Evolutionary conservation across 2,888 invertebrate genomes (phyloP).

Genomic region (Andricus quercusramuli): DNA sequence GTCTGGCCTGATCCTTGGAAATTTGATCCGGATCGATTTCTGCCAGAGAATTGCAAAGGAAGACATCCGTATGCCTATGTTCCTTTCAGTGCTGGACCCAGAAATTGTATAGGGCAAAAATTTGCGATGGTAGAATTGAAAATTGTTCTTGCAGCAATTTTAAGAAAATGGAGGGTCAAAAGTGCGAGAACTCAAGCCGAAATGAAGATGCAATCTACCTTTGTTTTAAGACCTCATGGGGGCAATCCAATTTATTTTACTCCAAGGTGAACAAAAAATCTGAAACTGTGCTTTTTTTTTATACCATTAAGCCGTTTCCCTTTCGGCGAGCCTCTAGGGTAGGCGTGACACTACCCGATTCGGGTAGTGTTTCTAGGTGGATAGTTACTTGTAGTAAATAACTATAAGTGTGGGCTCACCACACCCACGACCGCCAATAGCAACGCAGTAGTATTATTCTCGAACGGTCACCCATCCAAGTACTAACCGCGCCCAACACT

Average conservation of each 20-base stretch:
- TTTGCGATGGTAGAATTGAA: constrained; percentile 65
- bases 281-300: too few species aligned
- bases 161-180: constrained; percentile 65
- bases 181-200: constrained; percentile 59
- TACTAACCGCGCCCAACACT: too few species aligned
- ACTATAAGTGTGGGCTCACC: too few species aligned
- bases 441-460: too few species aligned
- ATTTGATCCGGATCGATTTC: constrained; percentile 78
- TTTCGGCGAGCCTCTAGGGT: too few species aligned
- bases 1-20: constrained; percentile 79
- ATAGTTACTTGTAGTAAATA: too few species aligned
- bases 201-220: constrained; percentile 54
- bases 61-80: constrained; percentile 69
- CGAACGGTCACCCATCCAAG: too few species aligned
- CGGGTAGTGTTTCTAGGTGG: too few species aligned
- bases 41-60: constrained; percentile 71
- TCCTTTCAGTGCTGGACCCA: constrained; percentile 59
- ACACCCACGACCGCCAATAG: too few species aligned
- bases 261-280: constrained; percentile 24
- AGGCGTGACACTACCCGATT: too few species aligned
- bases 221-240: constrained; percentile 61
- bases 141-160: constrained; percentile 59
- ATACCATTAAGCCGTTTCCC: too few species aligned
- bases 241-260: constrained; percentile 54
- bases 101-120: constrained; percentile 72